Evolutionary conservation across 2,888 invertebrate species (phyloP).

Genomic region (Andrena fulva): DNA sequence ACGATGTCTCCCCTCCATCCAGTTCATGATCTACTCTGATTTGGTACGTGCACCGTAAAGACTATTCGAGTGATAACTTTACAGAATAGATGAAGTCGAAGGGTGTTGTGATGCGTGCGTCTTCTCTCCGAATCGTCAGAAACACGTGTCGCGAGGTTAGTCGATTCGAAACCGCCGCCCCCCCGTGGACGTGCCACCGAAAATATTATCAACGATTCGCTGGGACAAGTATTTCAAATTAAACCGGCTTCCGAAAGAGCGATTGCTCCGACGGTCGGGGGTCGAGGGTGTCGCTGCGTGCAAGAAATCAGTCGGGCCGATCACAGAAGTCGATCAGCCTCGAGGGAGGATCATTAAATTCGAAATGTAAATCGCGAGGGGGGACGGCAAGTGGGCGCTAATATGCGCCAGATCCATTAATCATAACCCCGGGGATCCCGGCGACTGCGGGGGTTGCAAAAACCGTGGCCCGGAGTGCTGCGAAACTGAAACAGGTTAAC

Average conservation of each 20-base stretch:
- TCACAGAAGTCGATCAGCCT: constrained; percentile 79
- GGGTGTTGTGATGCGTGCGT: too few relatives aligned
- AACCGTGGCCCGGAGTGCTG: constrained; percentile 55
- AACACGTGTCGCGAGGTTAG: too few relatives aligned
- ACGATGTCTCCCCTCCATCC: too few relatives aligned
- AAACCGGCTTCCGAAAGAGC: background rate
- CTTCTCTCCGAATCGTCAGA: too few relatives aligned
- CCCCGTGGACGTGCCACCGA: background rate
- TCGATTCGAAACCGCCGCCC: background rate
- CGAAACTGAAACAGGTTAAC: constrained; percentile 79
- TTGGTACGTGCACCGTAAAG: too few relatives aligned
- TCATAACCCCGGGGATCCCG: constrained; percentile 80
- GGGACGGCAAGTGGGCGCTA: constrained; percentile 81
- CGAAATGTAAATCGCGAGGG: constrained; percentile 82
- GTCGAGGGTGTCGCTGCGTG: constrained; percentile 24
- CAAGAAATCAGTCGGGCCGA: constrained; percentile 61
- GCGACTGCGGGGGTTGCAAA: constrained; percentile 40
- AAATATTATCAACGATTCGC: background rate
- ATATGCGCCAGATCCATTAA: constrained; percentile 84
- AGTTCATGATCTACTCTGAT: too few relatives aligned
- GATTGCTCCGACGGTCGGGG: constrained; percentile 14
- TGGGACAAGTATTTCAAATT: background rate
- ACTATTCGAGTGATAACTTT: too few relatives aligned
- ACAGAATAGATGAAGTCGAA: too few relatives aligned
- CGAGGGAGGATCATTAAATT: constrained; percentile 83